These are phyloP conservation scores for Heteropelma amictum DNA, from an alignment of 2,888 invertebrate species.

Conservation along the genomic window DNA sequence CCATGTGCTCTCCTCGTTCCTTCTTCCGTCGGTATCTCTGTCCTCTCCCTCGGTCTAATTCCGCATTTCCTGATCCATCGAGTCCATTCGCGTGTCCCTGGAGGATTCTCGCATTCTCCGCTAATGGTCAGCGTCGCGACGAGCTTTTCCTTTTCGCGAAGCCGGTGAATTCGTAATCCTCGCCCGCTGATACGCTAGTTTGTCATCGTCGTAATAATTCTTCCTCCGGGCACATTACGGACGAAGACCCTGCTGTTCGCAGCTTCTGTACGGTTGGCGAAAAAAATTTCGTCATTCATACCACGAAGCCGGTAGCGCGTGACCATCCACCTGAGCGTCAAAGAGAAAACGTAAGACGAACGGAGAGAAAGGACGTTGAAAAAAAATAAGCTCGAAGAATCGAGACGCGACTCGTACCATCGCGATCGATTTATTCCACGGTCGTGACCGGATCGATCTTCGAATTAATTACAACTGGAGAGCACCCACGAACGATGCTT, in stretches of 20 bases:
- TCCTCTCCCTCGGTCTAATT: constrained; percentile 37
- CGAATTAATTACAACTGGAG: background rate
- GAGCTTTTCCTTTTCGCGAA: constrained; percentile 24
- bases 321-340: constrained; percentile 55
- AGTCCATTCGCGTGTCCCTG: constrained; percentile 34
- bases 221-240: background rate
- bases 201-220: constrained; percentile 37
- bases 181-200: background rate
- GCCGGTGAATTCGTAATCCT: too few species aligned
- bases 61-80: constrained; percentile 40
- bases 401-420: constrained; percentile 63
- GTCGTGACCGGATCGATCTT: constrained; percentile 50
- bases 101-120: constrained; percentile 38
- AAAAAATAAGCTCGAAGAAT: constrained; percentile 59
- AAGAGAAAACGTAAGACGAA: constrained; percentile 26
- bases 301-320: constrained; percentile 63
- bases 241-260: constrained; percentile 26
- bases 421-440: constrained; percentile 39
- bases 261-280: constrained; percentile 44
- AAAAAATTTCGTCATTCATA: constrained; percentile 63
- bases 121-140: constrained; percentile 33
- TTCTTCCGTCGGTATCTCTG: constrained; percentile 1
- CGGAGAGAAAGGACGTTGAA: background rate
- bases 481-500: constrained; percentile 22
- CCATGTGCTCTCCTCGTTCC: background rate